Conservation (phyloP, 2,113 vertebrate genomes). For the Sprattus sprattus region DNA sequence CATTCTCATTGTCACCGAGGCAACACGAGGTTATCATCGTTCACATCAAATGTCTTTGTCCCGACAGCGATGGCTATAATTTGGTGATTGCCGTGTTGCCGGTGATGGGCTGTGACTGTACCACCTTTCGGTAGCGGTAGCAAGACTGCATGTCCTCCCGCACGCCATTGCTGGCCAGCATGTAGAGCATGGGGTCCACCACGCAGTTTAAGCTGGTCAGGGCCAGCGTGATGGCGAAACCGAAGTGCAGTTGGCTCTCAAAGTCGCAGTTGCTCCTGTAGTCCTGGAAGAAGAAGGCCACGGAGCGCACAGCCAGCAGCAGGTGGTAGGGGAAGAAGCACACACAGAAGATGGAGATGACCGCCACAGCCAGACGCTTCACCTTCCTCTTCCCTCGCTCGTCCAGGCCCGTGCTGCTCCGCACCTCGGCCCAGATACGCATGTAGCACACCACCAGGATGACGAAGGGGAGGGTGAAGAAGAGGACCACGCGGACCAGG, state of each 20-base stretch:
- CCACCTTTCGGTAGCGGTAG: constrained; percentile 33
- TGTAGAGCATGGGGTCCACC: constrained; percentile 76
- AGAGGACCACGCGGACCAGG: constrained; percentile 60
- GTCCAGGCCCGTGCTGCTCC: constrained; percentile 62
- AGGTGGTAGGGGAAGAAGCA: constrained; percentile 78
- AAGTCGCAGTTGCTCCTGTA: constrained; percentile 52
- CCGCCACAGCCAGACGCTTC: constrained; percentile 66
- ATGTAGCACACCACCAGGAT: constrained; percentile 68
- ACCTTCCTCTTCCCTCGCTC: constrained; percentile 68
- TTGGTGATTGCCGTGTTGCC: background rate
- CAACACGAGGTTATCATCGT: background rate
- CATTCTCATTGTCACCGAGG: background rate
- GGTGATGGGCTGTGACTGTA: background rate
- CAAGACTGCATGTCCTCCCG: constrained; percentile 56
- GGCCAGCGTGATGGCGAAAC: constrained; percentile 66
- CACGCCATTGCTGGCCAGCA: constrained; percentile 68
- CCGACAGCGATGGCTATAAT: background rate
- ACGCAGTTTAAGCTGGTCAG: constrained; percentile 75
- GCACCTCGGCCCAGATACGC: constrained; percentile 67
- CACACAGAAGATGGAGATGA: constrained; percentile 73
- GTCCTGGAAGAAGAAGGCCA: constrained; percentile 49
- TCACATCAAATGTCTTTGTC: background rate
- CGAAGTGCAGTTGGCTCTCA: constrained; percentile 60
- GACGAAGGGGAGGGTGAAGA: constrained; percentile 70
- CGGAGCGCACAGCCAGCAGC: constrained; percentile 65